These are phyloP conservation scores for Ectobius pallidus DNA, from an alignment of 2,888 invertebrate species.

Conservation along the genomic window DNA sequence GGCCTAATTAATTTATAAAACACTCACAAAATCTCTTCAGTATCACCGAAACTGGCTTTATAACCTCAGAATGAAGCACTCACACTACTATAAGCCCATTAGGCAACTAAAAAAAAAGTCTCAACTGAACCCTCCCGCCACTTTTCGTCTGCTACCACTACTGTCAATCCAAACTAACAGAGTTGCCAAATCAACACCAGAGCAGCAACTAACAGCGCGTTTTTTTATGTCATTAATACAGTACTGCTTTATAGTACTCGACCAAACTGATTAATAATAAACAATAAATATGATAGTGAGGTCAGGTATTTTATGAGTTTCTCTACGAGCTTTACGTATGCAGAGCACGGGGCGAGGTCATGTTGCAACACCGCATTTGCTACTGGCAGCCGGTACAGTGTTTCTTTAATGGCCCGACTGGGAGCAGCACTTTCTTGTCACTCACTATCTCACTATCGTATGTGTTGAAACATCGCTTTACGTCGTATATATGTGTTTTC, in stretches of 20 bases:
- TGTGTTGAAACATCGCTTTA: conserved; percentile 8
- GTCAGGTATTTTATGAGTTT: conserved; percentile 21
- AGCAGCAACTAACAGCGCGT: not conserved
- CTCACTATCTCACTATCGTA: not conserved
- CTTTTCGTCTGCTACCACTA: conserved; percentile 36
- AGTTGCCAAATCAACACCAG: conserved; percentile 15
- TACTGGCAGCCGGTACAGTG: conserved; percentile 35
- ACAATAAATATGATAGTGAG: not conserved
- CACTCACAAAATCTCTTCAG: too few relatives aligned
- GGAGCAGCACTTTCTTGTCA: conserved; percentile 42
- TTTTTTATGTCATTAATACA: not conserved
- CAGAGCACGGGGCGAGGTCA: conserved; percentile 42
- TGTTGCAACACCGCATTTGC: conserved; percentile 43
- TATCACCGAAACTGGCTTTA: too few relatives aligned
- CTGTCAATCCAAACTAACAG: not conserved
- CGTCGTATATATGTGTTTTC: conserved; percentile 1
- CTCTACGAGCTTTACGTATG: conserved; percentile 17
- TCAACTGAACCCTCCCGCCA: conserved; percentile 34
- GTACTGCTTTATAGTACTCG: not conserved
- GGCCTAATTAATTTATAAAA: too few relatives aligned
- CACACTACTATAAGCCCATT: too few relatives aligned
- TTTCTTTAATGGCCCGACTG: conserved; percentile 39
- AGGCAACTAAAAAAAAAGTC: too few relatives aligned
- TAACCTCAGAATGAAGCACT: too few relatives aligned
- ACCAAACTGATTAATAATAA: not conserved